Conservation (phyloP, 2,113 vertebrate genomes). For the Crotalus horridus region DNA sequence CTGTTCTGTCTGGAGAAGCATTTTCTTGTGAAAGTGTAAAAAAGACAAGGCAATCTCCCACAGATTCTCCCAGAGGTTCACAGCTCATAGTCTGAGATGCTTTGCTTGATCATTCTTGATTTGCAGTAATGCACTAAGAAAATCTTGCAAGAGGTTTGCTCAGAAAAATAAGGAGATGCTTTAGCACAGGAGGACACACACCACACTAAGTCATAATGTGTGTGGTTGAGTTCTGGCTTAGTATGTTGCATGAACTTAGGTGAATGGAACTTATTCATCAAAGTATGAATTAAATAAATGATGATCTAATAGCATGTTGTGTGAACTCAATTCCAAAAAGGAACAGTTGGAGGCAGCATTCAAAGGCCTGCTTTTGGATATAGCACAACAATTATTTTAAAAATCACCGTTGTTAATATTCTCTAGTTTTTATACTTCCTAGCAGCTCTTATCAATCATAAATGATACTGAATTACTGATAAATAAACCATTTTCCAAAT, state of each 20-base stretch:
- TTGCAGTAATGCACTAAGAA: not conserved
- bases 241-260: not conserved
- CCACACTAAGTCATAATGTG: not conserved
- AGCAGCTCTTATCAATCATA: not conserved
- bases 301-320: not conserved
- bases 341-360: not conserved
- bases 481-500: not conserved
- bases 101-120: no score
- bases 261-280: not conserved
- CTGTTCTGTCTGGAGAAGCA: not conserved
- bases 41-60: not conserved
- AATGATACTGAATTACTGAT: not conserved
- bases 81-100: not conserved
- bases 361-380: not conserved
- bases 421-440: not conserved
- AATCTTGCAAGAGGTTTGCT: not conserved
- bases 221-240: not conserved
- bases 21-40: not conserved
- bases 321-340: not conserved
- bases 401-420: not conserved
- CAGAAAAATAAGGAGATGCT: not conserved
- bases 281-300: not conserved
- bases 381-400: not conserved
- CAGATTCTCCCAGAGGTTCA: not conserved
- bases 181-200: not conserved